Evolutionary conservation across 2,113 vertebrate species (phyloP).

Genomic region (Microtus pennsylvanicus): DNA sequence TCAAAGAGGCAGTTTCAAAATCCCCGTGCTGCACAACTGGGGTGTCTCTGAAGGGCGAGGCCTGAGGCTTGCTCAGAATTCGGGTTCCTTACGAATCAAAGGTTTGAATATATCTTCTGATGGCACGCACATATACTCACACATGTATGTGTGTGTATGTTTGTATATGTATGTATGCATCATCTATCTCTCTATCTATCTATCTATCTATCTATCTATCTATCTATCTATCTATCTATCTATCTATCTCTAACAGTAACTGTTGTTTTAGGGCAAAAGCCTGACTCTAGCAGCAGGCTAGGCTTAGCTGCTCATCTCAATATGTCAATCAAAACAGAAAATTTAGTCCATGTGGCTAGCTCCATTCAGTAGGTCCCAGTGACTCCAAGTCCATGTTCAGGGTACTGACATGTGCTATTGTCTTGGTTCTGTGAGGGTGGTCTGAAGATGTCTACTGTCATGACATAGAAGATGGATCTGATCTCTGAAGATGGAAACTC

Average conservation of each 20-base stretch:
- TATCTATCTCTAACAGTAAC: neutral
- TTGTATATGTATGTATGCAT: fast-evolving
- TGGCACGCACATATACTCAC: neutral
- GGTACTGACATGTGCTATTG: neutral
- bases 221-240: no score
- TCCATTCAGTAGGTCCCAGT: neutral
- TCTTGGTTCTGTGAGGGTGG: neutral
- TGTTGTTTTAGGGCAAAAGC: neutral
- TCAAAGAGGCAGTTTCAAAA: neutral
- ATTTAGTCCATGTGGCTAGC: neutral
- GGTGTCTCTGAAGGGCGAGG: neutral
- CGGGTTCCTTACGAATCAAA: neutral
- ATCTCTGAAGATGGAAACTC: neutral
- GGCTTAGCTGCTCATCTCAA: neutral
- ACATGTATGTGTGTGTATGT: neutral
- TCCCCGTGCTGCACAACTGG: neutral
- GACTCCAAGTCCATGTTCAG: neutral
- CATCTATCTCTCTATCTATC: no score
- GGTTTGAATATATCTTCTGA: neutral
- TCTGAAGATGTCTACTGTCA: neutral
- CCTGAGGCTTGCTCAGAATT: neutral
- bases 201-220: no score
- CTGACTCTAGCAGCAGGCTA: neutral
- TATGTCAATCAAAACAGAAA: neutral
- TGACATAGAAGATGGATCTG: no score